Evolutionary conservation across 2,113 vertebrate genomes (phyloP).

Genomic region (Dendropsophus ebraccatus): DNA sequence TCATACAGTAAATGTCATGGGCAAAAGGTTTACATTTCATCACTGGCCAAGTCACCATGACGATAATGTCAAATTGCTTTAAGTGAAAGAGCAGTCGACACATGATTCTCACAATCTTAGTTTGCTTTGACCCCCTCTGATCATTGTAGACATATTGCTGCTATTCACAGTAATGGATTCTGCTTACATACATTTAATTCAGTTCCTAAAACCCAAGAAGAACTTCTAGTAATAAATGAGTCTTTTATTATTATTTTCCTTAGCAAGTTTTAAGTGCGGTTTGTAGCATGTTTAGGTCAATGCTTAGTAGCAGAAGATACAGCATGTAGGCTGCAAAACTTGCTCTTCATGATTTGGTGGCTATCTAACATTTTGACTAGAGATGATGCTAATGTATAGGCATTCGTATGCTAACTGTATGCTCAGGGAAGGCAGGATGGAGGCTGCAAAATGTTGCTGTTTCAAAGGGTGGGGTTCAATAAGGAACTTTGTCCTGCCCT

Average conservation of each 20-base stretch:
- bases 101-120: neutral
- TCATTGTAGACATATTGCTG: neutral
- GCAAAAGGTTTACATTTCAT: slow-evolving; percentile 15
- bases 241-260: neutral
- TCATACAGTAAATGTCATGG: neutral
- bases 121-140: neutral
- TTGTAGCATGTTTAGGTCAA: neutral
- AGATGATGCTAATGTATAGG: too few species aligned
- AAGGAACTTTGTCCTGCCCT: too few species aligned
- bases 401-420: too few species aligned
- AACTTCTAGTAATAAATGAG: neutral
- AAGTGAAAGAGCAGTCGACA: neutral
- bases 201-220: neutral
- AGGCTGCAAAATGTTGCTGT: too few species aligned
- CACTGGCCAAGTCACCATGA: neutral
- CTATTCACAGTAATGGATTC: neutral
- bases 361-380: neutral
- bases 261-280: too few species aligned
- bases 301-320: neutral
- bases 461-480: too few species aligned
- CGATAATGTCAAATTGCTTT: neutral
- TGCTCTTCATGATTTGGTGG: neutral
- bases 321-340: neutral
- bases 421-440: too few species aligned
- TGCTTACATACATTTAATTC: neutral